A percentile compares a stretch with the other conserved stretches of the same genome.
phyloP scores from a whole-genome alignment of 2,888 invertebrate species.

The Scaptomyza tumidula region DNA sequence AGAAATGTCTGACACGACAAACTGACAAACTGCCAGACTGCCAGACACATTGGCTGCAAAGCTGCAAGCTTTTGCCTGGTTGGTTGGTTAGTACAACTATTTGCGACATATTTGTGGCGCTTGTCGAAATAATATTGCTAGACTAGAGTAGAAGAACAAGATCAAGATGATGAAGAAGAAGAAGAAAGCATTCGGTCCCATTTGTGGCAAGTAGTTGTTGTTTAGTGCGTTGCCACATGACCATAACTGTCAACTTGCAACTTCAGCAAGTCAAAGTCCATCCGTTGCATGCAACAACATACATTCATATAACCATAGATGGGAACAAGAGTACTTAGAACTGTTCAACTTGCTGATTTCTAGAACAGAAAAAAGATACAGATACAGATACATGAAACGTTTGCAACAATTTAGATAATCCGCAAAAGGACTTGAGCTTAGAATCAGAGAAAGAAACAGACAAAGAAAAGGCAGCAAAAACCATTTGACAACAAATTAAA shows the following conservation, averaged over 20 bases:
- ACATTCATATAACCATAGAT: slow-evolving; percentile 29
- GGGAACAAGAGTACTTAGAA: slow-evolving; percentile 14
- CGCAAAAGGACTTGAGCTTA: slow-evolving; percentile 6
- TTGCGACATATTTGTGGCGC: slow-evolving; percentile 53
- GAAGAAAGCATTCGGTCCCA: slow-evolving; percentile 58
- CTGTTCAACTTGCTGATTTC: slow-evolving; percentile 2
- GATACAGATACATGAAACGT: not conserved
- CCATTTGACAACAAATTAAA: too few species aligned
- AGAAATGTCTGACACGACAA: slow-evolving; percentile 7
- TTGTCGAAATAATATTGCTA: slow-evolving; percentile 58
- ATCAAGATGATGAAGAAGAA: not conserved
- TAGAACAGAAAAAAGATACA: not conserved
- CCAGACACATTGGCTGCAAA: not conserved
- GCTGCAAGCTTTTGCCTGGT: not conserved
- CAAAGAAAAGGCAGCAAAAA: too few species aligned
- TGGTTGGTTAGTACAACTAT: slow-evolving; percentile 44
- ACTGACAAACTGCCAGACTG: slow-evolving; percentile 9
- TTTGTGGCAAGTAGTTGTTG: slow-evolving; percentile 58
- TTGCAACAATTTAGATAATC: slow-evolving; percentile 22
- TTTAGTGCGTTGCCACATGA: slow-evolving; percentile 49
- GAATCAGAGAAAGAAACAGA: too few species aligned
- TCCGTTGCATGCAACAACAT: slow-evolving; percentile 11
- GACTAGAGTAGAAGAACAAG: not conserved
- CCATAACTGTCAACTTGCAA: slow-evolving; percentile 44
- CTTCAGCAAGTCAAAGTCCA: slow-evolving; percentile 17